Conservation (phyloP, 2,797 vertebrate species). For the Squalus acanthias region DNA sequence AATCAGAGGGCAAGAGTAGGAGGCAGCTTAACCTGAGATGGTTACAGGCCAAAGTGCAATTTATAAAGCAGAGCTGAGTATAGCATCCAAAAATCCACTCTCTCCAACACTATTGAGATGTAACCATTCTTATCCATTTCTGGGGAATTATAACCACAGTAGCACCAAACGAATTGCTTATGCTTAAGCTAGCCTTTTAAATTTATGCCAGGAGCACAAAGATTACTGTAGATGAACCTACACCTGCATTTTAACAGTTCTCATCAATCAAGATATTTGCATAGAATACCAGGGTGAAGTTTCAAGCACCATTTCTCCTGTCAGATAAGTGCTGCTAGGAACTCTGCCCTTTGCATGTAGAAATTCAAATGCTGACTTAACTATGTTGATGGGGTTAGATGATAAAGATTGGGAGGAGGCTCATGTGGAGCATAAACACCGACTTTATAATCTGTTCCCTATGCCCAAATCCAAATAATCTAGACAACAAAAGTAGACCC, state of each 20-base stretch:
- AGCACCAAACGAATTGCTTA: neutral
- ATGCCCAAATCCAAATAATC: neutral
- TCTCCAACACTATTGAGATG: neutral
- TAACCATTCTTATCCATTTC: neutral
- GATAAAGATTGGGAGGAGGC: neutral
- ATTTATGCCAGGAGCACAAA: neutral
- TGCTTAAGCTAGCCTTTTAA: neutral
- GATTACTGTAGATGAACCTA: neutral
- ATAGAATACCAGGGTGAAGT: neutral
- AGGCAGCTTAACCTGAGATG: neutral
- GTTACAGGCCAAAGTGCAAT: neutral
- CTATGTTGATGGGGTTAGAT: neutral
- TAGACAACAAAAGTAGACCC: neutral
- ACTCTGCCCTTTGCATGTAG: neutral
- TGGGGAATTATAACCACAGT: neutral
- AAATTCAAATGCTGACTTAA: neutral
- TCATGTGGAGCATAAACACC: neutral
- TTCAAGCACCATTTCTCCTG: neutral
- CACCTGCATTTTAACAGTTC: neutral
- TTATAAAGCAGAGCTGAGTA: neutral
- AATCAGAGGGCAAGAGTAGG: neutral
- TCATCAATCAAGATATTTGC: neutral
- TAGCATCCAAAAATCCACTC: neutral
- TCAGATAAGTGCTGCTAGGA: neutral
- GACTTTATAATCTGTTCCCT: neutral